Base-by-base conservation (phyloP, 2,888 invertebrate species). In the Serrognathus titanus region DNA sequence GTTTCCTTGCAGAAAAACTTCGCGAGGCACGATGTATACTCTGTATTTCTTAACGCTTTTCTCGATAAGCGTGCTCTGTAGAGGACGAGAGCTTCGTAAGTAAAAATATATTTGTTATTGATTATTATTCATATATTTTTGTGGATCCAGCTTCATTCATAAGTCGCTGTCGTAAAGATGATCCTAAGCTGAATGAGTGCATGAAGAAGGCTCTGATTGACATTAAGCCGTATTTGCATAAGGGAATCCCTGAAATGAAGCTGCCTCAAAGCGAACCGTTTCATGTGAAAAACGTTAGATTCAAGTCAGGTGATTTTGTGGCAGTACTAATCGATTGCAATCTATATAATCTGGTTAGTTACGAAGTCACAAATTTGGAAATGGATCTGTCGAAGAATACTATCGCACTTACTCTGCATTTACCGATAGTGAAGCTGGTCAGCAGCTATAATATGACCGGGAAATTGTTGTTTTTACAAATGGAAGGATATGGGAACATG, bases 321-420 rank as follows among this genome's bases (percentile, higher is more conserved):
- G 39, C 16, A 4, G 8, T 8, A 5, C 36, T 51, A 11, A 51
- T 48, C 3, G 51, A 55, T 12, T 2, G 83, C 0, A 77, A 75
- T 60, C 79, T 83, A 0, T 73, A 76, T 1, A 83, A 83, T 6
- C 78, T 79, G 31, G 71, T 79, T 1, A 76, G 78, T 63, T 83
- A 81, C 63, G 74, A 52, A 10, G 31, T 63, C 2, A 53, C 56
- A 20, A 37, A 61, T 10, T 4, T 73, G n/a, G 74, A 76, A 31
- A 72, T 77, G 6, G 72, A 77, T 61, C 71, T 78, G 2, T 68
- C 75, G 46, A 75, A 75, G 40, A 67, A 78, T 3, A 65, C 69
- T 8, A 70, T 77, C 11, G 65, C 64, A 9, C 55, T 77, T 12
- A 72, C 71, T 12, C 63, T 78, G 13, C 71, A 66, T 11, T 63